phyloP scores from a whole-genome alignment of 2,888 invertebrate species.

The Drosophila cognata region DNA sequence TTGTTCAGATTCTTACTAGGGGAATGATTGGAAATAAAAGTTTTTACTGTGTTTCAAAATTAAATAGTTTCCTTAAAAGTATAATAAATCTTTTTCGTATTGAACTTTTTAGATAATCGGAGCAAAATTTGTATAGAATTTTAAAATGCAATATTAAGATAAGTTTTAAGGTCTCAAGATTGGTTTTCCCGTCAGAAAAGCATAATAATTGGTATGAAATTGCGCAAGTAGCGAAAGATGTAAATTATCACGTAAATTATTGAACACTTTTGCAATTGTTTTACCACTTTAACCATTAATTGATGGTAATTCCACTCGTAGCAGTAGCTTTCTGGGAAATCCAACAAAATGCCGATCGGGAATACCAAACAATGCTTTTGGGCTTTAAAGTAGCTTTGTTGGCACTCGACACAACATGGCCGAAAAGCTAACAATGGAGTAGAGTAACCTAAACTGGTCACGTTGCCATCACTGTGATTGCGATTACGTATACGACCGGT shows the following conservation, averaged over 20 bases:
- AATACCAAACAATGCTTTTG: slow-evolving; percentile 33
- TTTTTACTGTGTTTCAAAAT: background rate
- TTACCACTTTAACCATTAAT: background rate
- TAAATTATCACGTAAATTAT: background rate
- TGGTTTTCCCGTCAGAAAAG: background rate
- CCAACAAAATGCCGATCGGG: slow-evolving; percentile 33
- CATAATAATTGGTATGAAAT: background rate
- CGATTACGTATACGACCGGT: slow-evolving; percentile 68
- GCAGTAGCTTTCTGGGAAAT: slow-evolving; percentile 15
- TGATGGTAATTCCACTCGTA: background rate
- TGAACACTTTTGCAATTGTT: background rate
- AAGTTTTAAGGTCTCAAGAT: background rate
- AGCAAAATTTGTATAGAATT: background rate
- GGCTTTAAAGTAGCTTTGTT: slow-evolving; percentile 69
- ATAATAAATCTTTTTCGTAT: background rate
- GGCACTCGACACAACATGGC: slow-evolving; percentile 72
- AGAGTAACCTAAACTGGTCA: slow-evolving; percentile 43
- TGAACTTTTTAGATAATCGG: background rate
- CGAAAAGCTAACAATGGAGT: slow-evolving; percentile 39
- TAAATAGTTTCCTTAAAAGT: background rate
- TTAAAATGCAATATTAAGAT: background rate
- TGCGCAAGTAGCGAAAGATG: background rate
- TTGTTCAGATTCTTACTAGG: accelerated
- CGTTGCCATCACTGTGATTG: slow-evolving; percentile 48
- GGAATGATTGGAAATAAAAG: background rate